Evolutionary conservation across 2,888 invertebrate species (phyloP).

Genomic region (Dorcus parallelipipedus): DNA sequence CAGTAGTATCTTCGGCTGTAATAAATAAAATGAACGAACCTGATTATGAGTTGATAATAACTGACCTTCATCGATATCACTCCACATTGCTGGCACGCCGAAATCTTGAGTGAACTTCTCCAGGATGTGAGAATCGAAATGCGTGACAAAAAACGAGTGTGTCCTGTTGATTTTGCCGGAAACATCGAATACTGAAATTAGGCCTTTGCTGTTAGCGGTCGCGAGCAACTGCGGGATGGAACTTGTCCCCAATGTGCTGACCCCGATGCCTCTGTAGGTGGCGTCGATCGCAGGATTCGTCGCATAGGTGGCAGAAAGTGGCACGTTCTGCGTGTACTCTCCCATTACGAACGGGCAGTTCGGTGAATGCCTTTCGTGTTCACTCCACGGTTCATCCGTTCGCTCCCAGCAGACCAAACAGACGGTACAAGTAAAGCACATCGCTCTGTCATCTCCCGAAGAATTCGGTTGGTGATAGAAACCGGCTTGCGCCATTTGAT

Average conservation of each 20-base stretch:
- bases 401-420: conserved; percentile 97
- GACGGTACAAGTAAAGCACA: conserved; percentile 94
- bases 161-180: conserved; percentile 71
- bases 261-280: conserved; percentile 37
- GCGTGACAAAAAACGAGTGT: conserved; percentile 56
- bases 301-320: conserved; percentile 80
- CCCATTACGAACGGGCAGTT: conserved; percentile 92
- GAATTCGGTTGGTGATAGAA: conserved; percentile 93
- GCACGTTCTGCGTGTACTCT: conserved; percentile 93
- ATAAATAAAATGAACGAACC: neutral
- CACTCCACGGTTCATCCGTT: conserved; percentile 96
- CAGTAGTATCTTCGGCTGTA: conserved; percentile 43
- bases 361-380: conserved; percentile 92
- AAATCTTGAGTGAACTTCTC: conserved; percentile 48
- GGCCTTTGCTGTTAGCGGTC: conserved; percentile 59
- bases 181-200: conserved; percentile 81
- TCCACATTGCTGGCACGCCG: conserved; percentile 40
- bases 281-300: conserved; percentile 67
- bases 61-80: conserved; percentile 41
- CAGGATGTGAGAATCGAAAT: conserved; percentile 46
- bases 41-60: neutral
- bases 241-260: conserved; percentile 40
- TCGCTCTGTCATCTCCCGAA: conserved; percentile 88
- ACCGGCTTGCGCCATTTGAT: conserved; percentile 95
- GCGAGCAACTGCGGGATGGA: conserved; percentile 50